phyloP scores from a whole-genome alignment of 1,140 invertebrate species.

The Drosophila quadrilineata region DNA sequence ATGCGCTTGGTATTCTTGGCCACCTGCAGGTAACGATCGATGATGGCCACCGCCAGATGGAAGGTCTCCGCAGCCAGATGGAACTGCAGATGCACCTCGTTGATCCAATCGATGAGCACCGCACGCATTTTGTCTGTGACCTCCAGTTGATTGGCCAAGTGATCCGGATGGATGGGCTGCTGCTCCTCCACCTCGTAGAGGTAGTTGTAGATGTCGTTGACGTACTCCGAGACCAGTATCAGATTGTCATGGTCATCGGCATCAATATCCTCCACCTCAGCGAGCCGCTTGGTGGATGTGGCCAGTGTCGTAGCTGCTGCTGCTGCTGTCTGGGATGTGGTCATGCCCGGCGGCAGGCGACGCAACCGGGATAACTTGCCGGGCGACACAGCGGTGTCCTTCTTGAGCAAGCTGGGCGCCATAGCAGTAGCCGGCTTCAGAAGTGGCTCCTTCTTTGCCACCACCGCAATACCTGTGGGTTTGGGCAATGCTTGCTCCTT shows the following conservation, averaged over 20 bases:
- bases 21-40: constrained; percentile 96
- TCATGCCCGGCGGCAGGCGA: too few relatives aligned
- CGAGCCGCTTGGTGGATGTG: constrained; percentile 37
- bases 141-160: constrained; percentile 84
- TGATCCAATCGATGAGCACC: constrained; percentile 95
- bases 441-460: not conserved
- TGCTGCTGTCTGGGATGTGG: too few relatives aligned
- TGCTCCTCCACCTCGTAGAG: constrained; percentile 86
- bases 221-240: constrained; percentile 89
- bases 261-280: constrained; percentile 86
- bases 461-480: not conserved
- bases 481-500: constrained; percentile 29
- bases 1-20: constrained; percentile 82
- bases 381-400: constrained; percentile 14
- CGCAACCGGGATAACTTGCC: constrained; percentile 4
- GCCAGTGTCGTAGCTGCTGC: not conserved
- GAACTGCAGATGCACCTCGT: constrained; percentile 95
- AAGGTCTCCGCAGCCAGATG: constrained; percentile 94
- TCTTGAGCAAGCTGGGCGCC: constrained; percentile 23
- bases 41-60: constrained; percentile 92
- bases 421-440: not conserved
- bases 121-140: constrained; percentile 91
- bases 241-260: constrained; percentile 87
- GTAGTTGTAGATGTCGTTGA: constrained; percentile 91
- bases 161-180: constrained; percentile 83